Percentiles rank a stretch among this genome's conserved stretches.
phyloP scores from a whole-genome alignment of 1,140 invertebrate species.

The Eriocheir sinensis region DNA sequence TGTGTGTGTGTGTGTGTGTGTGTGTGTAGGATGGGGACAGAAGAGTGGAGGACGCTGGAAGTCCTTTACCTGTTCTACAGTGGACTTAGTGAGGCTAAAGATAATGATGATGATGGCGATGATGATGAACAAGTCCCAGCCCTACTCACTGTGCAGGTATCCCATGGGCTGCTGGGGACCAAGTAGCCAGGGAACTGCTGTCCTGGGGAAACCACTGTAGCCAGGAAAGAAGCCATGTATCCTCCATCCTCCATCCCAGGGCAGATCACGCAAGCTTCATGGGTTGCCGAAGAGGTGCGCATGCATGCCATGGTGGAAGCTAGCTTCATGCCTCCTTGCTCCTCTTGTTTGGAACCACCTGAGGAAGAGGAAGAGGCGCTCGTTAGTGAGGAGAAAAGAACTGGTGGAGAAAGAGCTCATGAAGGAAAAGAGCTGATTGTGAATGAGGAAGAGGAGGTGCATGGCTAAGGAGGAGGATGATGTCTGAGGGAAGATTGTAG shows the following conservation, averaged over 20 bases:
- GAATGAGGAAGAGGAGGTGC: neutral
- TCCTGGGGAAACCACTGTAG: slow-evolving; percentile 77
- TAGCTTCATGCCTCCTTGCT: slow-evolving; percentile 89
- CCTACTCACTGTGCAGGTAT: slow-evolving; percentile 78
- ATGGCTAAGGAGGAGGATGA: no score
- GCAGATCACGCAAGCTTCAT: slow-evolving; percentile 94
- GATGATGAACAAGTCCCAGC: no score
- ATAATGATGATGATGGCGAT: no score
- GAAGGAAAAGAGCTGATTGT: neutral
- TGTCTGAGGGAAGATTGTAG: no score
- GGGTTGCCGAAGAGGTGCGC: slow-evolving; percentile 89
- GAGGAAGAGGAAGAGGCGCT: slow-evolving; percentile 20
- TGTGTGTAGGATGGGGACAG: no score
- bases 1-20: no score
- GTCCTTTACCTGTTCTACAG: no score
- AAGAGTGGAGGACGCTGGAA: no score
- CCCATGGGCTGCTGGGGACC: slow-evolving; percentile 78
- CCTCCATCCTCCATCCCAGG: slow-evolving; percentile 82
- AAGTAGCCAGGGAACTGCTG: slow-evolving; percentile 77
- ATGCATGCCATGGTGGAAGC: slow-evolving; percentile 91
- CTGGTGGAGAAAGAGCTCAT: neutral
- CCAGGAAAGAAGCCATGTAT: slow-evolving; percentile 79
- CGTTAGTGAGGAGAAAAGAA: no score
- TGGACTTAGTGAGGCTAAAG: no score
- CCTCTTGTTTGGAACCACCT: slow-evolving; percentile 86